Conservation (phyloP, 1,140 invertebrate species). For the Aethina tumida region DNA sequence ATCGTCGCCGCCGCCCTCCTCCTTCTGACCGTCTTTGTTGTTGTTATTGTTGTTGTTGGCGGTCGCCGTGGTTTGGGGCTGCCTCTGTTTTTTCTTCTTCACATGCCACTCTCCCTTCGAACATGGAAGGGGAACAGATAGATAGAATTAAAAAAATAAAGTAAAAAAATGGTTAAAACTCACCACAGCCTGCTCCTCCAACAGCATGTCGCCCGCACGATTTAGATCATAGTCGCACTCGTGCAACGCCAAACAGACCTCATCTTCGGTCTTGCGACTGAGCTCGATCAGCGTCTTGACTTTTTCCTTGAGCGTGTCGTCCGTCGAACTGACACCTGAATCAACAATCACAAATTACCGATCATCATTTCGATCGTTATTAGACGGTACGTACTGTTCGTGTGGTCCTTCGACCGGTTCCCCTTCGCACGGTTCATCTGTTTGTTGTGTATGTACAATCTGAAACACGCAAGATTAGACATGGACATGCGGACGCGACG, state of each 20-base stretch:
- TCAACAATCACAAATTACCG: no score
- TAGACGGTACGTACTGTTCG: no score
- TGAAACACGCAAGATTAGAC: no score
- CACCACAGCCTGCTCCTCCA: conserved; percentile 56
- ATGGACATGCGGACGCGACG: no score
- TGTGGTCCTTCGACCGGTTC: no score
- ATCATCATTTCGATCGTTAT: no score
- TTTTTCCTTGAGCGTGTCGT: conserved; percentile 52
- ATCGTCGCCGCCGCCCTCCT: conserved; percentile 31
- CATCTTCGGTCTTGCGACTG: conserved; percentile 69
- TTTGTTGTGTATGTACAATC: no score
- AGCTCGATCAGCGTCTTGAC: conserved; percentile 72
- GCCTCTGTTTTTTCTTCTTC: conserved; percentile 78
- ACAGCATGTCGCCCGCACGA: conserved; percentile 62
- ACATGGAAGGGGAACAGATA: conserved; percentile 2
- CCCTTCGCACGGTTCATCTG: no score
- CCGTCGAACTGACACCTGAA: no score
- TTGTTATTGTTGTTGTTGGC: no score
- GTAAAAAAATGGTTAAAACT: conserved; percentile 16
- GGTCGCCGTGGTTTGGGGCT: conserved; percentile 34
- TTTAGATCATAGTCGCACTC: conserved; percentile 71
- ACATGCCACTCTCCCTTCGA: conserved; percentile 65
- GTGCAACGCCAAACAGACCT: conserved; percentile 71
- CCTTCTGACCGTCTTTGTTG: conserved; percentile 35
- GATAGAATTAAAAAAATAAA: conserved; percentile 4